Base-by-base conservation (phyloP, 1,140 invertebrate species). In the Myzus persicae region DNA sequence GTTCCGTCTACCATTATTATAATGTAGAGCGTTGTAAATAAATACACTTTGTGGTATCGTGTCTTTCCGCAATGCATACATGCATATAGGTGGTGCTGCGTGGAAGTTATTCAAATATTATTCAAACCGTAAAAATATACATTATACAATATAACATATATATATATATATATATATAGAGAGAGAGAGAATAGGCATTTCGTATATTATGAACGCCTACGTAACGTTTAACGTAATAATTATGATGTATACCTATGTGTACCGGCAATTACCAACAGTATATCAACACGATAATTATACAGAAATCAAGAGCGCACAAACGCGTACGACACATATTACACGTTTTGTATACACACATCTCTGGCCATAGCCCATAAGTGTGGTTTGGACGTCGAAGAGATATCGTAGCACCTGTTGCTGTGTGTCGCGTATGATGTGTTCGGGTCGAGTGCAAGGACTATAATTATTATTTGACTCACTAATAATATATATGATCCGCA, bases 271-370 rank as follows among this genome's bases (percentile, higher is more conserved):
- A 76, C n/a, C 4, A 76, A 76, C 59, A 76, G 59, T 76, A n/a
- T n/a, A 76, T 76, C 31, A 76, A 76, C 59, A 76, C 59, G 59
- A 76, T 76, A 76, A 76, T 76, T 76, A 76, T 82, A 82, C 36
- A 82, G 76, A 82, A 82, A 82, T 38, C 76, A 24, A 22, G 14
- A 81, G 20, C 36, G 38, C 20, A 81, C 76, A 24, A 38, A 82
- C 36, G 76, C 76, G 76, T 38, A 82, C 76, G 76, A 38, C 76
- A 82, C 36, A 38, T 82, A 82, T n/a, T n/a, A n/a, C 14, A n/a
- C n/a, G 36, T n/a, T n/a, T n/a, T n/a, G n/a, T n/a, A n/a, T n/a
- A n/a, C 20, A 18, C 24, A 22, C 24, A 76, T 76, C 5, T 76
- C 14, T 76, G 59, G n/a, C n/a, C n/a, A n/a, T n/a, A n/a, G n/a